phyloP scores from a whole-genome alignment of 1,140 invertebrate species.

The Leptinotarsa texana region DNA sequence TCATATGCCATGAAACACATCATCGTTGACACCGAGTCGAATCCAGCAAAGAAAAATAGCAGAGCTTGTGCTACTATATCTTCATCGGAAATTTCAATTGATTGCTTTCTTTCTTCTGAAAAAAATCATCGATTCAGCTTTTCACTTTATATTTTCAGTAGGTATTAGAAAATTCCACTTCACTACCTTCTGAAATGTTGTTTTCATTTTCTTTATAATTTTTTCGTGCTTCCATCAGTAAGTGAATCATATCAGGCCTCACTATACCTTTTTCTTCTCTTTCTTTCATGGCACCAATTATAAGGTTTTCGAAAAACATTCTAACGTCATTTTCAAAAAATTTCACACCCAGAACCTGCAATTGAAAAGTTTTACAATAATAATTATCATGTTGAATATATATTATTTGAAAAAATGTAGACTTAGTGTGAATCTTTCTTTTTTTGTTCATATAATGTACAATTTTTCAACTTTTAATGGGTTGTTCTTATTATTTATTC shows the following conservation, averaged over 20 bases:
- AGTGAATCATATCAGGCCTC: slow-evolving; percentile 57
- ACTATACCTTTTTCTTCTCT: slow-evolving; percentile 51
- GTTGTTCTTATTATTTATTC: too few species aligned
- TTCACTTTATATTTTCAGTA: too few species aligned
- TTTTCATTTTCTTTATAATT: background rate
- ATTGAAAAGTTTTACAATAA: background rate
- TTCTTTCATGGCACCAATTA: slow-evolving; percentile 49
- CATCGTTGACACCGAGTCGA: slow-evolving; percentile 55
- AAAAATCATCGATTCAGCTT: background rate
- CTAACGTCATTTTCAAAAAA: slow-evolving; percentile 20
- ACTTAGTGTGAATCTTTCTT: too few species aligned
- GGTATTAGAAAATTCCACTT: too few species aligned
- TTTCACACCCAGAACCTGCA: background rate
- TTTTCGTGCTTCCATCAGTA: slow-evolving; percentile 48
- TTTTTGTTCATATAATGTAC: too few species aligned
- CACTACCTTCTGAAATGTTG: too few species aligned
- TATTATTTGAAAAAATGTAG: too few species aligned
- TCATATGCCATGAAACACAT: slow-evolving; percentile 55
- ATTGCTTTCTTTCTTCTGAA: background rate
- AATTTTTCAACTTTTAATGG: too few species aligned
- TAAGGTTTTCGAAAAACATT: slow-evolving; percentile 35
- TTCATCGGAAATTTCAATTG: slow-evolving; percentile 31
- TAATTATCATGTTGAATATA: too few species aligned
- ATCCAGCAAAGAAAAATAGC: slow-evolving; percentile 56
- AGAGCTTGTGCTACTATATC: slow-evolving; percentile 54